Conservation (phyloP, 2,888 invertebrate species). For the Thereva nobilitata region DNA sequence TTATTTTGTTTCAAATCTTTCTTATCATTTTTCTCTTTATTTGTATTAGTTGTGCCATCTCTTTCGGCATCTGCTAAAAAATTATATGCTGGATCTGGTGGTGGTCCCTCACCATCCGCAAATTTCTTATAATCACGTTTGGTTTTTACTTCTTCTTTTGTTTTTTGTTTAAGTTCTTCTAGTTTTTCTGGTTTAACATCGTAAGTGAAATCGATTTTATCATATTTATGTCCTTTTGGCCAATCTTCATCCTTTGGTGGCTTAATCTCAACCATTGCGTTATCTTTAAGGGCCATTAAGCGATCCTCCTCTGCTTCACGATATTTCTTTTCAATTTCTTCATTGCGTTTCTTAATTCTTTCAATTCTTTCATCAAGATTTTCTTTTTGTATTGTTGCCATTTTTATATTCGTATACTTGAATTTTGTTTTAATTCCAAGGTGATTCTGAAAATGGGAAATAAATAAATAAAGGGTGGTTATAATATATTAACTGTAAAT, state of each 20-base stretch:
- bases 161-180: constrained; percentile 42
- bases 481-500: too few relatives aligned
- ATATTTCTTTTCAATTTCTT: constrained; percentile 44
- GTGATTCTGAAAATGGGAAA: too few relatives aligned
- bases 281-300: constrained; percentile 56
- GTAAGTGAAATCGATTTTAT: constrained; percentile 57
- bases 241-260: constrained; percentile 54
- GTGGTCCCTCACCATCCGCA: constrained; percentile 57
- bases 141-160: constrained; percentile 17
- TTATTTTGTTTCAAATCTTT: constrained; percentile 36
- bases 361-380: constrained; percentile 45
- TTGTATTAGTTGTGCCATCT: constrained; percentile 45
- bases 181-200: constrained; percentile 44
- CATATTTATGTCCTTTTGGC: constrained; percentile 59
- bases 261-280: constrained; percentile 56
- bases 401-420: neutral
- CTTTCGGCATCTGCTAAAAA: constrained; percentile 58
- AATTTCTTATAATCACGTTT: constrained; percentile 48
- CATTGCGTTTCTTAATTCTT: constrained; percentile 44
- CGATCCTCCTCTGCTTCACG: constrained; percentile 59
- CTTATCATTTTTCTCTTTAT: constrained; percentile 29
- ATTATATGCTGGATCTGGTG: constrained; percentile 59
- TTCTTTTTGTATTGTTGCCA: constrained; percentile 41
- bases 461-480: too few relatives aligned
- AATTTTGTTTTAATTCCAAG: too few relatives aligned